A percentile compares a stretch with the other conserved stretches of the same genome.
These are phyloP conservation scores for Eumaeus atala DNA, from an alignment of 1,140 invertebrate species.

Conservation along the genomic window DNA sequence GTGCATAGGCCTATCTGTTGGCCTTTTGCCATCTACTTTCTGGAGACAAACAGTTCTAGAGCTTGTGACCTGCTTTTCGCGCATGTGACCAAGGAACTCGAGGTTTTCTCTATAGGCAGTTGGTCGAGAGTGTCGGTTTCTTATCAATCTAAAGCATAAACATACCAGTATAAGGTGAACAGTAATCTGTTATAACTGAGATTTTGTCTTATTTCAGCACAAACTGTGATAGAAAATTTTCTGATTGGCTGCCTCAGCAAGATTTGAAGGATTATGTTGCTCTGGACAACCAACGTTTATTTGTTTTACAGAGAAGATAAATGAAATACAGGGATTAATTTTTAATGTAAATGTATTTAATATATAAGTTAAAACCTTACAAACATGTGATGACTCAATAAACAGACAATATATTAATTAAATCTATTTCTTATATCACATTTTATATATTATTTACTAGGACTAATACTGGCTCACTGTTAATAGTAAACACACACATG, in stretches of 20 bases:
- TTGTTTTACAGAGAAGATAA: conserved; percentile 62
- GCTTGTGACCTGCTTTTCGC: too few relatives aligned
- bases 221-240: conserved; percentile 76
- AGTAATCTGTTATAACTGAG: background rate
- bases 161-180: too few relatives aligned
- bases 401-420: conserved; percentile 59
- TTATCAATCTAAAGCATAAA: too few relatives aligned
- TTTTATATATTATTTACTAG: conserved; percentile 8
- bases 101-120: too few relatives aligned
- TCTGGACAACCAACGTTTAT: conserved; percentile 58
- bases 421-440: conserved; percentile 19
- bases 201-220: conserved; percentile 65
- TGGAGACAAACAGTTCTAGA: too few relatives aligned
- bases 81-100: too few relatives aligned
- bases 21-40: too few relatives aligned
- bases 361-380: conserved; percentile 68
- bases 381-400: conserved; percentile 64
- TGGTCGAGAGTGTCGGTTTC: too few relatives aligned
- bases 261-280: conserved; percentile 61
- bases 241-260: conserved; percentile 71
- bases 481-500: conserved; percentile 1
- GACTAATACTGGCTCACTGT: conserved; percentile 10
- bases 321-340: conserved; percentile 73
- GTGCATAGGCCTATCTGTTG: too few relatives aligned
- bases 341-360: conserved; percentile 66